Percentiles rank a stretch among this genome's conserved stretches.
Conservation (phyloP, 1,140 invertebrate genomes). For the Leptopilina boulardi region DNA sequence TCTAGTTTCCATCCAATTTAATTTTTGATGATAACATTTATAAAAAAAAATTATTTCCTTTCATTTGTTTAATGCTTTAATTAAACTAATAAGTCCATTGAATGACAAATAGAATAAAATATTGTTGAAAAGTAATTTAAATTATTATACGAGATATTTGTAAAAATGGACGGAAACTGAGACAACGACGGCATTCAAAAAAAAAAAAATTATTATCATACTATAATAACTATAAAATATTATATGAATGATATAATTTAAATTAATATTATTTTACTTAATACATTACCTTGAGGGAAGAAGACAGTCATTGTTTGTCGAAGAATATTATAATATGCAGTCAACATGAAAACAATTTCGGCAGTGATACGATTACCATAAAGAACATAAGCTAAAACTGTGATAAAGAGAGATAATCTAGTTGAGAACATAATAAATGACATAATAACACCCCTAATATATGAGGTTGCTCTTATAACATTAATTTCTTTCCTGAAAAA, state of each 20-base stretch:
- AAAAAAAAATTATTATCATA: neutral
- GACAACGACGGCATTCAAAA: too few species aligned
- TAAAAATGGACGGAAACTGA: too few species aligned
- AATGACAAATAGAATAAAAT: too few species aligned
- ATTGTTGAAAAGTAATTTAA: too few species aligned
- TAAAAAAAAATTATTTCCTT: neutral
- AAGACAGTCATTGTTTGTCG: constrained; percentile 85
- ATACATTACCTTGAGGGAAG: constrained; percentile 81
- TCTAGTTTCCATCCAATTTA: too few species aligned
- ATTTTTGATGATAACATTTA: too few species aligned
- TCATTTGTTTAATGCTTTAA: too few species aligned
- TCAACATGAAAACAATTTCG: constrained; percentile 85
- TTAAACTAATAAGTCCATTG: too few species aligned
- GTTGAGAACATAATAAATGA: constrained; percentile 84
- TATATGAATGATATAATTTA: neutral
- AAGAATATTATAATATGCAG: constrained; percentile 84
- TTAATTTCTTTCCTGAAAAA: constrained; percentile 79
- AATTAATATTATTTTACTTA: neutral
- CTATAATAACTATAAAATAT: neutral
- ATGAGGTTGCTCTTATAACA: constrained; percentile 81
- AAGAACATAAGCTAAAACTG: constrained; percentile 86
- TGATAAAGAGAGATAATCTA: constrained; percentile 86
- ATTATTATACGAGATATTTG: too few species aligned
- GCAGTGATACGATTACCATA: constrained; percentile 81
- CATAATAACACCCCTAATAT: constrained; percentile 82